Conservation (phyloP, 2,888 invertebrate species). For the Leucophenga montana region DNA sequence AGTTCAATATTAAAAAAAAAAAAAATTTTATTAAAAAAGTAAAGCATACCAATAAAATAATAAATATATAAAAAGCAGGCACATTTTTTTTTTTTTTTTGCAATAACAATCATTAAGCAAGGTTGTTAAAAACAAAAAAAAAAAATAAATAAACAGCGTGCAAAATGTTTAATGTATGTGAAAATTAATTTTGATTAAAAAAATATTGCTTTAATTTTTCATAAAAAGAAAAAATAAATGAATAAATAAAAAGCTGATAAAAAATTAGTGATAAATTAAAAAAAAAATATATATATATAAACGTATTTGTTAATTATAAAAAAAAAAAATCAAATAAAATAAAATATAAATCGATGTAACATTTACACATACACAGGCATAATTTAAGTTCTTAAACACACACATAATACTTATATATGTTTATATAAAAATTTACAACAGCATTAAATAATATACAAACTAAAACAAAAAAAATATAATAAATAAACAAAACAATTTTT, state of each 20-base stretch:
- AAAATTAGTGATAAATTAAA: constrained; percentile 22
- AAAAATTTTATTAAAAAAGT: constrained; percentile 28
- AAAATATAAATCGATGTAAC: constrained; percentile 45
- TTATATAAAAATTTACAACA: constrained; percentile 5
- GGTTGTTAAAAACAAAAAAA: constrained; percentile 46
- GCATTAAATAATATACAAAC: background rate
- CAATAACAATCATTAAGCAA: constrained; percentile 37
- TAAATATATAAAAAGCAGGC: background rate
- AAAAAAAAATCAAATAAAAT: constrained; percentile 32
- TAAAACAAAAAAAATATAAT: background rate
- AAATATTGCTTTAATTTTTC: background rate
- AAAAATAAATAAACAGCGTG: background rate
- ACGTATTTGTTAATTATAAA: constrained; percentile 33
- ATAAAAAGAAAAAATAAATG: background rate
- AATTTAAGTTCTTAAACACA: constrained; percentile 18
- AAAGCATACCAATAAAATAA: constrained; percentile 14
- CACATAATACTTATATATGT: constrained; percentile 4
- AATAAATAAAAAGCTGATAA: background rate
- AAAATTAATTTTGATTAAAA: constrained; percentile 3
- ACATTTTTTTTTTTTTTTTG: constrained; percentile 33
- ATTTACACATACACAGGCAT: constrained; percentile 29
- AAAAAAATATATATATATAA: constrained; percentile 31
- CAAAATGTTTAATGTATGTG: background rate
- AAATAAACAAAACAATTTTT: no score
- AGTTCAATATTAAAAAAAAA: constrained; percentile 40